Conservation (phyloP, 2,113 vertebrate species). For the Ancistrus triradiatus region DNA sequence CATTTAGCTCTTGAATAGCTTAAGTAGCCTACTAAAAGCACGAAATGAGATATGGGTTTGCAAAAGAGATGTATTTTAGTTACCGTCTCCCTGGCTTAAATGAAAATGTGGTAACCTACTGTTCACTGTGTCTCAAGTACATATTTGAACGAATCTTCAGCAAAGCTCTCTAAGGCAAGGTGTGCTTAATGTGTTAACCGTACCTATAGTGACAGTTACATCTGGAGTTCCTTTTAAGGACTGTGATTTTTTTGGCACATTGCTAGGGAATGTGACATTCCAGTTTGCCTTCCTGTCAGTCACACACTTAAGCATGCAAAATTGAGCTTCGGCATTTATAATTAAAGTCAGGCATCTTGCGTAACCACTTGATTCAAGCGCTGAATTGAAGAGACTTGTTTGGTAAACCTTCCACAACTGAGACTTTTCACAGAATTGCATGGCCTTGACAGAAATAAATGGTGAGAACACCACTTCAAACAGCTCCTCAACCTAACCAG, state of each 20-base stretch:
- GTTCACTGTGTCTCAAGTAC: slow-evolving; percentile 40
- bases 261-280: slow-evolving; percentile 27
- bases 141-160: slow-evolving; percentile 9
- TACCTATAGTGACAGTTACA: slow-evolving; percentile 35
- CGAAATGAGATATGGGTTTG: no score
- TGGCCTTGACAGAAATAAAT: no score
- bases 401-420: slow-evolving; percentile 5
- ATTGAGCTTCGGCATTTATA: slow-evolving; percentile 25
- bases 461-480: no score
- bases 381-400: slow-evolving; percentile 10
- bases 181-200: slow-evolving; percentile 19
- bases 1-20: no score
- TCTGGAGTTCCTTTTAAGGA: slow-evolving; percentile 28
- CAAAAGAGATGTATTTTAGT: no score
- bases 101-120: slow-evolving; percentile 47
- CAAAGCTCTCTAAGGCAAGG: slow-evolving; percentile 19
- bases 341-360: slow-evolving; percentile 29
- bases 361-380: slow-evolving; percentile 18
- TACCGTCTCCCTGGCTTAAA: slow-evolving; percentile 13
- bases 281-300: slow-evolving; percentile 29
- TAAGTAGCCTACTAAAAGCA: no score
- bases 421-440: no score
- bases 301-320: slow-evolving; percentile 21
- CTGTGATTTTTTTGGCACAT: slow-evolving; percentile 14
- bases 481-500: no score